Evolutionary conservation across 2,797 vertebrate genomes (phyloP).

Genomic region (Cyprinella venusta): DNA sequence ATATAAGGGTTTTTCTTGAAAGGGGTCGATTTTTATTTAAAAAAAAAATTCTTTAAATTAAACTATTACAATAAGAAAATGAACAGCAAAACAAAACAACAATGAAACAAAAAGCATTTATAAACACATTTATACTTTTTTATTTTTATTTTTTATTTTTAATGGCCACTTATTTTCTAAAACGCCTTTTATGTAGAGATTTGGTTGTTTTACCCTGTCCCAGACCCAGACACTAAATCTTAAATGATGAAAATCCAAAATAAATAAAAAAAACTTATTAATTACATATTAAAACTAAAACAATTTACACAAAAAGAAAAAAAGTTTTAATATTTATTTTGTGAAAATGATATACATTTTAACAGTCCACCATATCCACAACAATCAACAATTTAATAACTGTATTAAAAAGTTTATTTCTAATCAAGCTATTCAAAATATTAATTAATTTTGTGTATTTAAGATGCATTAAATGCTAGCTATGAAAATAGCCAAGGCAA

Average conservation of each 20-base stretch:
- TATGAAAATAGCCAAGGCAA: neutral
- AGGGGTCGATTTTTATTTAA: neutral
- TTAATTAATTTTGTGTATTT: neutral
- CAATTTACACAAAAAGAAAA: neutral
- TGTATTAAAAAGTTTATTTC: neutral
- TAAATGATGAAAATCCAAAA: neutral
- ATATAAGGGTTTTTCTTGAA: neutral
- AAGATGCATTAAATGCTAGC: neutral
- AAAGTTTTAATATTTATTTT: neutral
- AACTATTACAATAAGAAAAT: neutral
- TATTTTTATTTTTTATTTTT: neutral
- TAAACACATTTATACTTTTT: neutral
- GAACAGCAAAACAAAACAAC: neutral
- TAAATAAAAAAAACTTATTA: neutral
- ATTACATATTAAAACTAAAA: neutral
- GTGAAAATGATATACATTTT: neutral
- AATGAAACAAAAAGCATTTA: neutral
- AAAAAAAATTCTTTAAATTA: neutral
- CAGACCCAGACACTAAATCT: neutral
- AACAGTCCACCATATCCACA: neutral
- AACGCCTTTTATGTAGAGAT: neutral
- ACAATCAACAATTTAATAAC: neutral
- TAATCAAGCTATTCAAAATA: neutral
- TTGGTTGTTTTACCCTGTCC: neutral
- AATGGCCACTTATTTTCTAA: neutral